Evolutionary conservation across 2,797 vertebrate genomes (phyloP).

Genomic region (Huso huso): DNA sequence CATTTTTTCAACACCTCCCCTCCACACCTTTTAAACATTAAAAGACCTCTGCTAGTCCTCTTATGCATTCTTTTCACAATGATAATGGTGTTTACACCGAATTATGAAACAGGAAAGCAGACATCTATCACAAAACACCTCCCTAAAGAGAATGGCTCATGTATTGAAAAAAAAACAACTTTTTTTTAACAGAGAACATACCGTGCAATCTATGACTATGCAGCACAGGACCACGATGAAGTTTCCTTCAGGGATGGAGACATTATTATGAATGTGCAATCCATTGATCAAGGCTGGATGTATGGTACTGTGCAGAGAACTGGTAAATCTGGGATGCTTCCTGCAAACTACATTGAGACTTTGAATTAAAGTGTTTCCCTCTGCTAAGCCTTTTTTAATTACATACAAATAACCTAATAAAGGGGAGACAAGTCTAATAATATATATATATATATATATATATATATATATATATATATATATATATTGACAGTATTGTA

Average conservation of each 20-base stretch:
- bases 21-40: no score
- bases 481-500: constrained; percentile 8
- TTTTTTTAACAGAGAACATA: constrained; percentile 72
- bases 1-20: no score
- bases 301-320: constrained; percentile 93
- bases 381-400: constrained; percentile 3
- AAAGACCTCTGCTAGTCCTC: no score
- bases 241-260: constrained; percentile 92
- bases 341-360: constrained; percentile 87
- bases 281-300: constrained; percentile 95
- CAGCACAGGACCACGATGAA: constrained; percentile 90
- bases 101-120: no score
- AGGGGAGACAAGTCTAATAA: neutral
- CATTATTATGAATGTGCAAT: constrained; percentile 86
- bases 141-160: neutral
- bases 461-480: no score
- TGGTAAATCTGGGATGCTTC: constrained; percentile 88
- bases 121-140: no score
- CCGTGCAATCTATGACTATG: constrained; percentile 92
- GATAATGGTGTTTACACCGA: no score
- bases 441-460: no score
- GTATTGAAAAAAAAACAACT: neutral
- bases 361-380: constrained; percentile 59
- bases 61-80: no score
- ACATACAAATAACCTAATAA: constrained; percentile 3